These are phyloP conservation scores for Phaenicophaeus curvirostris DNA, from an alignment of 2,797 vertebrate genomes.

Conservation along the genomic window DNA sequence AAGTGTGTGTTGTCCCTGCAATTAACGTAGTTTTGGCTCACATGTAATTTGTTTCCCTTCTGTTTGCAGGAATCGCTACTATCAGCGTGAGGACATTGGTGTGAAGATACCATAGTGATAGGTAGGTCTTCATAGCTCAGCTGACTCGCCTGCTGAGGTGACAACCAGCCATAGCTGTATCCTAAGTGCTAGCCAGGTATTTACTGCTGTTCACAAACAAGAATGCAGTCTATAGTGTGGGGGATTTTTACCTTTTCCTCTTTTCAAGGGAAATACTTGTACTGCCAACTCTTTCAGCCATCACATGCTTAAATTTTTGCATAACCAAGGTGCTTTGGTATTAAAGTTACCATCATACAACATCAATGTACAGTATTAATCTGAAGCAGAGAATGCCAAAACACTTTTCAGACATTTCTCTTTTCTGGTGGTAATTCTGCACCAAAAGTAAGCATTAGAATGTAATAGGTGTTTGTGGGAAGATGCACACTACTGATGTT, in stretches of 20 bases:
- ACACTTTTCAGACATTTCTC: neutral
- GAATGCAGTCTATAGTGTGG: neutral
- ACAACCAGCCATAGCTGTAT: neutral
- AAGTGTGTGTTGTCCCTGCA: neutral
- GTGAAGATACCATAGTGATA: neutral
- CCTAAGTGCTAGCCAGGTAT: neutral
- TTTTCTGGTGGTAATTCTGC: neutral
- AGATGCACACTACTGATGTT: neutral
- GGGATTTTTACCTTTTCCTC: neutral
- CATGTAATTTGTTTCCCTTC: neutral
- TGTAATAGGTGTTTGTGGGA: neutral
- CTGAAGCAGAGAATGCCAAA: neutral
- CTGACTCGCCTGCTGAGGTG: neutral
- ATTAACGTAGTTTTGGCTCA: neutral
- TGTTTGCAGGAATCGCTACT: neutral
- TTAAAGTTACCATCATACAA: neutral
- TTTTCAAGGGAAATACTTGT: neutral
- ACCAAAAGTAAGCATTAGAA: neutral
- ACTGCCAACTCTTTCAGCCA: neutral
- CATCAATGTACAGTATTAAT: neutral
- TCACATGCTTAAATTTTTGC: neutral
- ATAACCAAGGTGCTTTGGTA: neutral
- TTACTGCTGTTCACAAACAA: neutral
- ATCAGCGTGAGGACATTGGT: neutral
- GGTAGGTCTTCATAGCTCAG: neutral